Conservation (phyloP, 2,113 vertebrate genomes). For the Plotosus lineatus region DNA sequence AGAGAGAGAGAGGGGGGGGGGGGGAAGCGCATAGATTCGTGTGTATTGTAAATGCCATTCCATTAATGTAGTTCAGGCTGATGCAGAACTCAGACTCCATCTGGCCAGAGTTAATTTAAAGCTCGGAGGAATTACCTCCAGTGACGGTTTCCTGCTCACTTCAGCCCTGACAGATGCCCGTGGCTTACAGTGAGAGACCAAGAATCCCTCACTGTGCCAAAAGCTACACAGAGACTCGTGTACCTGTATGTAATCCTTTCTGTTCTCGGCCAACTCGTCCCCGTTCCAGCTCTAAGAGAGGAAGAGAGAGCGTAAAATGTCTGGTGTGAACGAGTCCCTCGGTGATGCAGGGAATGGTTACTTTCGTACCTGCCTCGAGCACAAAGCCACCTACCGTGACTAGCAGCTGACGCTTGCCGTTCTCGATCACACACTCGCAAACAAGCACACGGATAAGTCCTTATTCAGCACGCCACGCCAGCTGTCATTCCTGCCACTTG, state of each 20-base stretch:
- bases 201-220: background rate
- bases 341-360: slow-evolving; percentile 17
- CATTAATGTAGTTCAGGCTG: background rate
- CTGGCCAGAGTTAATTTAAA: slow-evolving; percentile 18
- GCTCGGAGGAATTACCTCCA: slow-evolving; percentile 21
- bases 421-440: slow-evolving; percentile 18
- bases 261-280: background rate
- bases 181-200: background rate
- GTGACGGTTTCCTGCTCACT: background rate
- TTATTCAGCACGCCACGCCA: slow-evolving; percentile 29
- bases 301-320: background rate
- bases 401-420: slow-evolving; percentile 31
- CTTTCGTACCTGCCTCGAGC: slow-evolving; percentile 27
- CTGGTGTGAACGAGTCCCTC: slow-evolving; percentile 23
- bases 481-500: slow-evolving; percentile 24
- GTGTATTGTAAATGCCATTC: background rate
- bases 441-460: background rate
- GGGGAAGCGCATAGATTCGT: background rate
- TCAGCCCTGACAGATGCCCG: slow-evolving; percentile 14
- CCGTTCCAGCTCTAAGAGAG: slow-evolving; percentile 15
- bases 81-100: slow-evolving; percentile 18
- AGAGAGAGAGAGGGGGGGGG: background rate
- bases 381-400: slow-evolving; percentile 33
- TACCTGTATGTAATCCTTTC: slow-evolving; percentile 21
- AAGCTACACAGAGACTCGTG: slow-evolving; percentile 36